These are phyloP conservation scores for Athene cunicularia DNA, from an alignment of 2,113 vertebrate species.

Conservation along the genomic window DNA sequence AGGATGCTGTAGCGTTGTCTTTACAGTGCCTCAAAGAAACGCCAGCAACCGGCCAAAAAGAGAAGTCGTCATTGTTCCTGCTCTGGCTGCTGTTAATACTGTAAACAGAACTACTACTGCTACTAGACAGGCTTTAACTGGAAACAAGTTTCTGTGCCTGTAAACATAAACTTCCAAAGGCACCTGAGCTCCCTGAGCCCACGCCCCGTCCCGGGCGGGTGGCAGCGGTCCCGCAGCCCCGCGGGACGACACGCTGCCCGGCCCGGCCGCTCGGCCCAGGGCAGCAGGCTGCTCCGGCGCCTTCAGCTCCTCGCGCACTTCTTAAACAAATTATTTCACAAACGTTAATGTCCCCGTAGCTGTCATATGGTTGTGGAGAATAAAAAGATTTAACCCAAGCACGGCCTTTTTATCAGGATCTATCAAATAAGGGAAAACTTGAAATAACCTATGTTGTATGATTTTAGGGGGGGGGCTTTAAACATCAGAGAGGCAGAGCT, in stretches of 20 bases:
- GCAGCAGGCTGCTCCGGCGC: background rate
- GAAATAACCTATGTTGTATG: background rate
- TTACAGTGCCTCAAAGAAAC: background rate
- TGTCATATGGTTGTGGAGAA: background rate
- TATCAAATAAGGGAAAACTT: background rate
- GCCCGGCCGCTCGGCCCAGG: no score
- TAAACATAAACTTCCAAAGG: background rate
- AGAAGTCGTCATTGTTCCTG: slow-evolving; percentile 44
- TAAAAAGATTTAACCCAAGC: background rate
- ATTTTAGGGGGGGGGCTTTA: background rate
- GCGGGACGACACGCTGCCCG: background rate
- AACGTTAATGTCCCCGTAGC: background rate
- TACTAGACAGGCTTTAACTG: background rate
- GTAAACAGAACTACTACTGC: background rate
- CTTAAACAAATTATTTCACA: background rate
- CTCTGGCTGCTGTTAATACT: background rate
- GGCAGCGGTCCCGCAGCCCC: background rate
- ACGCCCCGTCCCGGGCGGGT: background rate
- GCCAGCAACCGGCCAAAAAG: background rate
- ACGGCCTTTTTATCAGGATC: background rate
- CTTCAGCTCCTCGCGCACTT: background rate
- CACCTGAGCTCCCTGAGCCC: background rate
- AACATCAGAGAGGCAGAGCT: background rate
- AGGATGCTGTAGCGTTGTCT: slow-evolving; percentile 14
- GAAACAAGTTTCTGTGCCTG: background rate